These are phyloP conservation scores for Endomychus coccineus DNA, from an alignment of 2,888 invertebrate genomes.

Conservation along the genomic window DNA sequence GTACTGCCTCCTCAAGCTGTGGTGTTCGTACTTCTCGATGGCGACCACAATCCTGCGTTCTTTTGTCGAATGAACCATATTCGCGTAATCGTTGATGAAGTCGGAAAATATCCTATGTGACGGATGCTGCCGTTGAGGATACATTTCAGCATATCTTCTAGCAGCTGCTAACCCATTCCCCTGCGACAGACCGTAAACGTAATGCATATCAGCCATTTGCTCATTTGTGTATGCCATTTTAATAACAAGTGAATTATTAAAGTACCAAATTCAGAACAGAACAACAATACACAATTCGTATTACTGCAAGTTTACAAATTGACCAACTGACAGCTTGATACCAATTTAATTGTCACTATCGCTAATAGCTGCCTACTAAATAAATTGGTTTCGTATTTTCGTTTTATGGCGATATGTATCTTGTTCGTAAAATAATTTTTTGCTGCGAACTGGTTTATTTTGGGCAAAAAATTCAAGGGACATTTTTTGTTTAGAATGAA, in stretches of 20 bases:
- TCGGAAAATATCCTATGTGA: constrained; percentile 10
- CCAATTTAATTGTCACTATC: too few relatives aligned
- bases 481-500: constrained; percentile 15
- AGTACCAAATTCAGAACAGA: too few relatives aligned
- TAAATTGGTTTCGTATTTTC: too few relatives aligned
- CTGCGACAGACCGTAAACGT: constrained; percentile 9
- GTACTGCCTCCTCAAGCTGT: constrained; percentile 8
- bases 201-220: constrained; percentile 10
- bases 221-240: constrained; percentile 8
- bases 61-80: constrained; percentile 18
- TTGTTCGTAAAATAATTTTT: too few relatives aligned
- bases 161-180: constrained; percentile 8
- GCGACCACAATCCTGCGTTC: constrained; percentile 14
- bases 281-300: too few relatives aligned
- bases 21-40: constrained; percentile 4
- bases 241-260: too few relatives aligned
- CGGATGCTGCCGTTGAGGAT: constrained; percentile 3
- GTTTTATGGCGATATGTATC: too few relatives aligned
- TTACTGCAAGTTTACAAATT: too few relatives aligned
- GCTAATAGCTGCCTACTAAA: background rate
- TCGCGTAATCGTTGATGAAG: constrained; percentile 15
- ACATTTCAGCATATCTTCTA: constrained; percentile 7
- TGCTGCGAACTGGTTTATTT: constrained; percentile 13
- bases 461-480: constrained; percentile 16
- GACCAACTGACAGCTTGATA: too few relatives aligned